Conservation (phyloP, 2,888 invertebrate species). For the Drosophila pseudotalamancana region DNA sequence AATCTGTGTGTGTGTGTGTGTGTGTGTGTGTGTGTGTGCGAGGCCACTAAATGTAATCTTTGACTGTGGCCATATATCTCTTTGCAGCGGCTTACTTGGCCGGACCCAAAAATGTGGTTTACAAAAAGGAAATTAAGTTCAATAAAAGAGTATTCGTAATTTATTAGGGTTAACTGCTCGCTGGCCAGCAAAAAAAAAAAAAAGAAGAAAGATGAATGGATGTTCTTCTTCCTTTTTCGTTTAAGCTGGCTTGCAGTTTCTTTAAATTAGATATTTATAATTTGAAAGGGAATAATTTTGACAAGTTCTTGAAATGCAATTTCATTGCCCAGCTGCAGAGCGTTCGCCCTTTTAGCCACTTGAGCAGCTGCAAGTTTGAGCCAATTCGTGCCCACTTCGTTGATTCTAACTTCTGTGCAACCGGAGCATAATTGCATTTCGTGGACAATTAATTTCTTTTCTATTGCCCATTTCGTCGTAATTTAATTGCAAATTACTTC, state of each 20-base stretch:
- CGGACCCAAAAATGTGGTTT: constrained; percentile 59
- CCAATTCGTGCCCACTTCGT: constrained; percentile 27
- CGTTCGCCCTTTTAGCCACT: constrained; percentile 18
- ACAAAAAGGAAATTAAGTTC: constrained; percentile 77
- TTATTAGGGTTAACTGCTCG: constrained; percentile 55
- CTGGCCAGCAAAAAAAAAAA: not conserved
- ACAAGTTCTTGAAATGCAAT: constrained; percentile 69
- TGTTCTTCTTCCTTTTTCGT: not conserved
- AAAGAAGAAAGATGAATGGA: no score
- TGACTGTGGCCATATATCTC: constrained; percentile 70
- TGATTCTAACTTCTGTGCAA: constrained; percentile 50
- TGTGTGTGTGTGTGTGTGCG: constrained; percentile 27
- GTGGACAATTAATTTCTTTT: constrained; percentile 85
- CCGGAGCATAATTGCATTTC: constrained; percentile 84
- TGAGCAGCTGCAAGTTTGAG: constrained; percentile 23
- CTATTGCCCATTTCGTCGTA: constrained; percentile 84
- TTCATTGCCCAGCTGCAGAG: constrained; percentile 44
- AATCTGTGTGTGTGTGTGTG: constrained; percentile 42
- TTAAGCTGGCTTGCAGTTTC: constrained; percentile 18
- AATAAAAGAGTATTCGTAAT: constrained; percentile 73
- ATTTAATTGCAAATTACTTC: constrained; percentile 85
- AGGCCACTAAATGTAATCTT: constrained; percentile 67
- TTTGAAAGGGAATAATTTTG: constrained; percentile 63
- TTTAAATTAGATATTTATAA: no score
- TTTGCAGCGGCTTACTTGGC: constrained; percentile 60